Conservation (phyloP, 2,888 invertebrate species). For the Xestobium rufovillosum region DNA sequence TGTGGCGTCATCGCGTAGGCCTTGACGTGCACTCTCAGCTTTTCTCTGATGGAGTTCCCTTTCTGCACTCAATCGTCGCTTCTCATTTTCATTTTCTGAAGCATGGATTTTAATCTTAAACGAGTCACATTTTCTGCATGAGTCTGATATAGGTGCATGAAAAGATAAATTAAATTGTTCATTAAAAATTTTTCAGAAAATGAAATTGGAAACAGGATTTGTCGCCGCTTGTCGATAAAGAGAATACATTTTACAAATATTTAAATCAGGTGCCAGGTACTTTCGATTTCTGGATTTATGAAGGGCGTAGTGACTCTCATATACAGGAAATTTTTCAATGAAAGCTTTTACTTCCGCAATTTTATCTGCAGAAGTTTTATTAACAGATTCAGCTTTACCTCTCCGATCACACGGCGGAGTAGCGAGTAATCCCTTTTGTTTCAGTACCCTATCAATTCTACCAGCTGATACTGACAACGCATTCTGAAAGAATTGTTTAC, state of each 20-base stretch:
- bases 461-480: conserved; percentile 7
- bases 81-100: too few relatives aligned
- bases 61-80: too few relatives aligned
- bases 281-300: conserved; percentile 18
- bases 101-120: conserved; percentile 20
- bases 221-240: conserved; percentile 17
- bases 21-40: conserved; percentile 19
- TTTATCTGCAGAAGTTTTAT: conserved; percentile 20
- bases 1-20: conserved; percentile 17
- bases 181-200: conserved; percentile 19
- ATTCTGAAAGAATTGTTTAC: conserved; percentile 20
- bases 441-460: background rate
- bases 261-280: conserved; percentile 23
- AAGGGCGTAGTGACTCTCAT: conserved; percentile 21
- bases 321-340: conserved; percentile 15
- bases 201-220: conserved; percentile 18
- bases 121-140: conserved; percentile 22
- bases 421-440: background rate
- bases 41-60: conserved; percentile 21
- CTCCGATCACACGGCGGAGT: background rate
- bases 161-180: conserved; percentile 21
- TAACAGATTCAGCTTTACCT: conserved; percentile 19
- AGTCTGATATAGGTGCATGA: conserved; percentile 19
- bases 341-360: too few relatives aligned
- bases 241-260: conserved; percentile 20